These are phyloP conservation scores for Dryas iulia DNA, from an alignment of 1,140 invertebrate species.

Conservation along the genomic window DNA sequence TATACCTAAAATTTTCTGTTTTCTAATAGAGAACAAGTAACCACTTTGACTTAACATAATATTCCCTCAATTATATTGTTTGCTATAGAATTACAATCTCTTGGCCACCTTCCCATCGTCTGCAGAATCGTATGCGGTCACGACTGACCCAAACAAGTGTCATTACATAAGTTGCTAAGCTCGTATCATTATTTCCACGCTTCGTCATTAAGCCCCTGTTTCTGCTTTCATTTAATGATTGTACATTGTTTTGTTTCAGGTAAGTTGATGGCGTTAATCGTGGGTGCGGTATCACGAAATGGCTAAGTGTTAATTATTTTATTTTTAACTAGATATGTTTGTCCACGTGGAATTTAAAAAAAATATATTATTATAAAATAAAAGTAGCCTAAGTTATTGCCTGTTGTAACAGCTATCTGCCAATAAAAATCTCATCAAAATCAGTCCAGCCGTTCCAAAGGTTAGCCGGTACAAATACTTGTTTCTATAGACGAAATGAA, in stretches of 20 bases:
- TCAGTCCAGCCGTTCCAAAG: too few species aligned
- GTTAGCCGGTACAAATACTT: too few species aligned
- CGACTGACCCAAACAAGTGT: conserved; percentile 34
- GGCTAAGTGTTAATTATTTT: neutral
- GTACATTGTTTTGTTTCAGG: conserved; percentile 35
- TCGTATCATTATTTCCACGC: conserved; percentile 31
- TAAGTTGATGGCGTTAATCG: conserved; percentile 25
- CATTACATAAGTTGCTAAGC: conserved; percentile 34
- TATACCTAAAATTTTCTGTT: neutral
- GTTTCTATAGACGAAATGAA: too few species aligned
- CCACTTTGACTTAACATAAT: neutral
- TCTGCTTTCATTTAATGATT: conserved; percentile 29
- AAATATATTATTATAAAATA: too few species aligned
- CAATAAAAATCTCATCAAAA: too few species aligned
- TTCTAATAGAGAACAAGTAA: too few species aligned
- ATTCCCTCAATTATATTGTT: neutral
- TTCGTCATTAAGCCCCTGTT: conserved; percentile 25
- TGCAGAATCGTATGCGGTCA: conserved; percentile 16
- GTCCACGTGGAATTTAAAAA: too few species aligned
- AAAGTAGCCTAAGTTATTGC: too few species aligned
- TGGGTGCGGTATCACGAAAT: neutral
- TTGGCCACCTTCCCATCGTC: conserved; percentile 5
- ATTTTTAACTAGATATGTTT: too few species aligned
- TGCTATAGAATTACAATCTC: neutral
- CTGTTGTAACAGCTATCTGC: too few species aligned